Evolutionary conservation across 2,113 vertebrate genomes (phyloP), one percentile per base, ranked within the genome.

Genomic region (Pitta sordida): DNA sequence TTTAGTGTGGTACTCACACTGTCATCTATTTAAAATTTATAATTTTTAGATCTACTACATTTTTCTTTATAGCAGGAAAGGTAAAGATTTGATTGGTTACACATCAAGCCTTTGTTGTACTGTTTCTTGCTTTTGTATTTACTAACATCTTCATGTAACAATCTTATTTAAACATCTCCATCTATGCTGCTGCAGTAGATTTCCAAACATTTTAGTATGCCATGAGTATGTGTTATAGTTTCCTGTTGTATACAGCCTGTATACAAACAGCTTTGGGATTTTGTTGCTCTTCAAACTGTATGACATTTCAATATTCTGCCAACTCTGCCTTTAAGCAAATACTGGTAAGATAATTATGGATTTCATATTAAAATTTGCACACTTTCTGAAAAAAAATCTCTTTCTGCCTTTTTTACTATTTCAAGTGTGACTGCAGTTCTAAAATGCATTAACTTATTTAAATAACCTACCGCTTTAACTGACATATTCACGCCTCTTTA

Each of bases 311-410:
- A 87, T 89, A 65, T n/a, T 62, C 51, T 74, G 62, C 43, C 81
- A 91, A 89, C 15, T 80, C 68, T 59, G 55, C 51, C 86, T 94
- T 82, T 67, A 87, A 95, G 82, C 62, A 95, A 91, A 91, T 41
- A 87, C 75, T 64, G 64, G 36, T 82, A 53, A 39, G 44, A 74
- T 68, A 76, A 90, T 73, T 73, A 73, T 0, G 4, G 34, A 71
- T 69, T 87, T 82, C 26, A 13, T 36, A 83, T 55, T 79, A 85
- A 56, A 82, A 87, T 60, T 3, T 36, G 19, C 44, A 74, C 39
- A 22, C 22, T 88, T 63, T 7, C 29, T 63, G 26, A 32, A 29
- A 68, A 76, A 53, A 17, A 74, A 89, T 44, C 6, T 22, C 51
- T 37, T 69, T 88, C 64, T 67, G 16, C 7, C 49, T 64, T 87